These are phyloP conservation scores for Perizoma affinitatum DNA, from an alignment of 2,888 invertebrate genomes.

Conservation along the genomic window DNA sequence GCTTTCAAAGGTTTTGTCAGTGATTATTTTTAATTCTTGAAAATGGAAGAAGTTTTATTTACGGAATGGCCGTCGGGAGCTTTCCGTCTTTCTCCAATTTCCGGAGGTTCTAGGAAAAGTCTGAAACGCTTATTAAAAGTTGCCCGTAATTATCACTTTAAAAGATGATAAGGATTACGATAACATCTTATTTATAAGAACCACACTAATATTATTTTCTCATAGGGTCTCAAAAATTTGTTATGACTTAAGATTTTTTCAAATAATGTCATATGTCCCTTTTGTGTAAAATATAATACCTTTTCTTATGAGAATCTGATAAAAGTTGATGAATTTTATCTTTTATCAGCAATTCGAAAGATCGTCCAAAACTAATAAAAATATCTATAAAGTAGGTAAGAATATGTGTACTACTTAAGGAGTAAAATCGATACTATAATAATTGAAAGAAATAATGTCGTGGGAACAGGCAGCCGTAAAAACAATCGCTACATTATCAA, in stretches of 20 bases:
- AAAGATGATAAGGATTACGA: slow-evolving; percentile 9
- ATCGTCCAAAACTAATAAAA: not conserved
- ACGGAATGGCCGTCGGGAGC: slow-evolving; percentile 29
- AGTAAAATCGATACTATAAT: no score
- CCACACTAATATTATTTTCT: not conserved
- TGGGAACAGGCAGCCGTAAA: slow-evolving; percentile 20
- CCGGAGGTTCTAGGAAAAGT: slow-evolving; percentile 42
- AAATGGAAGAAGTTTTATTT: slow-evolving; percentile 10
- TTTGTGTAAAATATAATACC: slow-evolving; percentile 1
- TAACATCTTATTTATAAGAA: not conserved
- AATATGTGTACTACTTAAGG: no score
- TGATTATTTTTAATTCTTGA: not conserved
- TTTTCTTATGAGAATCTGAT: slow-evolving; percentile 16
- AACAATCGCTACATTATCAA: slow-evolving; percentile 37
- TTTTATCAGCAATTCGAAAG: slow-evolving; percentile 19
- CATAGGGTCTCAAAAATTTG: not conserved
- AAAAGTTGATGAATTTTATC: slow-evolving; percentile 24
- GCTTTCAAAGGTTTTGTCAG: not conserved
- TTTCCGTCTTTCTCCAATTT: slow-evolving; percentile 53
- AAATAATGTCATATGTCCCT: not conserved
- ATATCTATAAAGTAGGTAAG: no score
- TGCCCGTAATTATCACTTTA: slow-evolving; percentile 48
- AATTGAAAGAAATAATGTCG: slow-evolving; percentile 3
- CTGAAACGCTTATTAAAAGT: slow-evolving; percentile 51
- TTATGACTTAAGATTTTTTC: not conserved